phyloP scores from a whole-genome alignment of 2,888 invertebrate species.

The Scaptomyza flava region DNA sequence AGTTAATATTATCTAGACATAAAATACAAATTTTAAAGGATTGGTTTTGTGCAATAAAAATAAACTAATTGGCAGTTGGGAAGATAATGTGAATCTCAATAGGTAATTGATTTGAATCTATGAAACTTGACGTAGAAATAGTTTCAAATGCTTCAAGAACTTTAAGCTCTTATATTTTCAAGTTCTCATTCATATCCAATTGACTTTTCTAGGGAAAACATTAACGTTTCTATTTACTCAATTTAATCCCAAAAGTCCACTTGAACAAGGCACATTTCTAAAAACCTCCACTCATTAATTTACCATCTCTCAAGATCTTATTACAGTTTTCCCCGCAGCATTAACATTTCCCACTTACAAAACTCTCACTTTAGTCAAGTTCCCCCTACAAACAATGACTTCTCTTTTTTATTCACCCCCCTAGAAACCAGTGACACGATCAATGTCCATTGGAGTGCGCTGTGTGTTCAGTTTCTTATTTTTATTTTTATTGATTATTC shows the following conservation, averaged over 20 bases:
- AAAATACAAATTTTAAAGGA: slow-evolving; percentile 34
- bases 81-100: slow-evolving; percentile 1
- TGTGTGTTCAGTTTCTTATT: slow-evolving; percentile 18
- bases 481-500: slow-evolving; percentile 63
- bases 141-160: not conserved
- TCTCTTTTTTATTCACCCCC: slow-evolving; percentile 3
- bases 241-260: slow-evolving; percentile 15
- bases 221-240: slow-evolving; percentile 11
- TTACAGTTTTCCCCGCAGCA: slow-evolving; percentile 12
- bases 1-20: slow-evolving; percentile 27
- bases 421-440: slow-evolving; percentile 44
- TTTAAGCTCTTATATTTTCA: not conserved
- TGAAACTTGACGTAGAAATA: not conserved
- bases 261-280: not conserved
- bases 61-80: slow-evolving; percentile 29
- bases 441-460: slow-evolving; percentile 63
- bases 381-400: slow-evolving; percentile 34
- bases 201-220: slow-evolving; percentile 1
- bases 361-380: slow-evolving; percentile 5
- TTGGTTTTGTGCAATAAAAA: slow-evolving; percentile 22
- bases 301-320: slow-evolving; percentile 19
- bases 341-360: slow-evolving; percentile 30
- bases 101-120: not conserved
- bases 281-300: slow-evolving; percentile 10
- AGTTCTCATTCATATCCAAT: slow-evolving; percentile 4